Evolutionary conservation across 2,113 vertebrate species (phyloP).

Genomic region (Cynopterus brachyotis): DNA sequence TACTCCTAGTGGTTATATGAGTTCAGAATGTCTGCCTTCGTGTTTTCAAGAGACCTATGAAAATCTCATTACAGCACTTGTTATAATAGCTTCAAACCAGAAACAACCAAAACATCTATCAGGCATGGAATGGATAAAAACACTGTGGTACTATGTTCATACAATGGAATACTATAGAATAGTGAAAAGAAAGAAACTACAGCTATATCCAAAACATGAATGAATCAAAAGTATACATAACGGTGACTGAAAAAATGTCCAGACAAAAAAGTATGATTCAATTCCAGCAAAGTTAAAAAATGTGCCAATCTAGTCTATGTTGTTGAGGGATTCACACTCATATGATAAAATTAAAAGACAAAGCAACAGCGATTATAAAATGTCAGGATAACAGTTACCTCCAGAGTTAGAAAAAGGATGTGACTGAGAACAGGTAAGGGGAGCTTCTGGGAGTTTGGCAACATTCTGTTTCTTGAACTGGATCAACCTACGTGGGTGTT

Average conservation of each 20-base stretch:
- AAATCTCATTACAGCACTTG: not conserved
- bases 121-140: not conserved
- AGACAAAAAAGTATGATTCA: not conserved
- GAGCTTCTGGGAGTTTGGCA: not conserved
- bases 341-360: not conserved
- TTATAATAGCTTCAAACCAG: not conserved
- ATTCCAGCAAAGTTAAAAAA: constrained; percentile 2
- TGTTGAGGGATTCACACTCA: not conserved
- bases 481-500: not conserved
- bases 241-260: not conserved
- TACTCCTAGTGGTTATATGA: not conserved
- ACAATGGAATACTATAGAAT: not conserved
- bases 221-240: not conserved
- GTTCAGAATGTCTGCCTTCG: not conserved
- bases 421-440: not conserved
- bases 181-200: not conserved
- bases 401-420: not conserved
- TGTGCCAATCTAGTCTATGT: not conserved
- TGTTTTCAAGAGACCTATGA: not conserved
- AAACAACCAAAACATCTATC: not conserved
- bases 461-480: not conserved
- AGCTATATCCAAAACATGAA: not conserved
- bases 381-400: not conserved
- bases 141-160: not conserved
- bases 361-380: not conserved